Evolutionary conservation across 2,113 vertebrate genomes (phyloP).

Genomic region (Pavo muticus): DNA sequence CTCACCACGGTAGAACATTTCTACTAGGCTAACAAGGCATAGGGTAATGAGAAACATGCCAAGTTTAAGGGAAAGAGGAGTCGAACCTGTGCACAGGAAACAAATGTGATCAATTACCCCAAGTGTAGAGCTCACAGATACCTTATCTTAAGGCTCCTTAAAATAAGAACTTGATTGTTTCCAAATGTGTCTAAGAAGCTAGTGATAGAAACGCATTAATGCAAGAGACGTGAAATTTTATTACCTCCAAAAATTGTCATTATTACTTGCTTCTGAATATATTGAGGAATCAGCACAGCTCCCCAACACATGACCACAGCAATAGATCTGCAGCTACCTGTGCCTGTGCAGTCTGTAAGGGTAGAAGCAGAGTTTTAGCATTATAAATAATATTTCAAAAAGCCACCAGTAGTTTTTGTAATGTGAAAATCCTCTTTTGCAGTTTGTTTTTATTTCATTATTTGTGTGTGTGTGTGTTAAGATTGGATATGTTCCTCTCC

Average conservation of each 20-base stretch:
- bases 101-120: conserved; percentile 95
- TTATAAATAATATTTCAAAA: neutral
- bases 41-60: conserved; percentile 87
- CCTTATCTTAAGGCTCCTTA: conserved; percentile 92
- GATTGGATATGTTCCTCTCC: neutral
- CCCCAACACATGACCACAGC: conserved; percentile 79
- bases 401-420: neutral
- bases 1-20: conserved; percentile 80
- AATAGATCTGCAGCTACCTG: neutral
- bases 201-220: conserved; percentile 76
- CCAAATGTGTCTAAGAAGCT: conserved; percentile 88
- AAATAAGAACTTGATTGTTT: conserved; percentile 95
- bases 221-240: conserved; percentile 75
- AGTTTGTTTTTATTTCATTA: neutral
- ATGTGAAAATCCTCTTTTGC: neutral
- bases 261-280: conserved; percentile 74
- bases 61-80: conserved; percentile 83
- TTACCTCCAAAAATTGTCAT: conserved; percentile 77
- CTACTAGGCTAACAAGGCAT: conserved; percentile 80
- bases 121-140: conserved; percentile 90
- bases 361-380: neutral
- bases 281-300: conserved; percentile 78
- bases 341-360: neutral
- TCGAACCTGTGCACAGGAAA: conserved; percentile 87
- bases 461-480: neutral